phyloP scores from a whole-genome alignment of 2,113 vertebrate genomes.

The Dryoscopus gambensis region DNA sequence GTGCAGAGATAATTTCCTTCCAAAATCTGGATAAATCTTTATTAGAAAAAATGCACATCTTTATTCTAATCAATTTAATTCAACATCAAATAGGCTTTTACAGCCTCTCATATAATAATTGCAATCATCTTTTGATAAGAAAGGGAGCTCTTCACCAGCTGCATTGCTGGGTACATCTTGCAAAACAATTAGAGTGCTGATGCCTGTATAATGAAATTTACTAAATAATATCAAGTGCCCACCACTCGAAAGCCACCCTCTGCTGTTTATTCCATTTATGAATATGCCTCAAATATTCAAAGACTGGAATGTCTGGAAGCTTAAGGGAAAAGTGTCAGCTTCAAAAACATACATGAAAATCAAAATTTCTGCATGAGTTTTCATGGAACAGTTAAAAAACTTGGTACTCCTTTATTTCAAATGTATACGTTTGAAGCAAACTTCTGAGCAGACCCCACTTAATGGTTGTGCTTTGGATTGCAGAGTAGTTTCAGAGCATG shows the following conservation, averaged over 20 bases:
- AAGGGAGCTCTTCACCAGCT: conserved; percentile 24
- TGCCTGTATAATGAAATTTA: conserved; percentile 15
- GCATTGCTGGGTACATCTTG: conserved; percentile 15
- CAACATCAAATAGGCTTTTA: not conserved
- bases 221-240: conserved; percentile 12
- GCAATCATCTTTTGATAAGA: conserved; percentile 15
- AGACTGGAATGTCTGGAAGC: not conserved
- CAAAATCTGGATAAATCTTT: not conserved
- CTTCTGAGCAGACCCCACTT: not conserved
- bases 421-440: not conserved
- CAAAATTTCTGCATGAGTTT: not conserved
- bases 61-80: conserved; percentile 37
- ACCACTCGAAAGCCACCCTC: not conserved
- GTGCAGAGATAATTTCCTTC: not conserved
- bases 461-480: not conserved
- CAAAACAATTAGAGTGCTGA: conserved; percentile 18
- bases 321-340: not conserved
- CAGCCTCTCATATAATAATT: not conserved
- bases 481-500: not conserved
- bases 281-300: not conserved
- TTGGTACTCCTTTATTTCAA: not conserved
- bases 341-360: not conserved
- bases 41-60: not conserved
- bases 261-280: not conserved
- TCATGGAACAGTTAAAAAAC: not conserved